Base-by-base conservation (phyloP, 2,888 invertebrate species). In the Dicyrtomina minuta region DNA sequence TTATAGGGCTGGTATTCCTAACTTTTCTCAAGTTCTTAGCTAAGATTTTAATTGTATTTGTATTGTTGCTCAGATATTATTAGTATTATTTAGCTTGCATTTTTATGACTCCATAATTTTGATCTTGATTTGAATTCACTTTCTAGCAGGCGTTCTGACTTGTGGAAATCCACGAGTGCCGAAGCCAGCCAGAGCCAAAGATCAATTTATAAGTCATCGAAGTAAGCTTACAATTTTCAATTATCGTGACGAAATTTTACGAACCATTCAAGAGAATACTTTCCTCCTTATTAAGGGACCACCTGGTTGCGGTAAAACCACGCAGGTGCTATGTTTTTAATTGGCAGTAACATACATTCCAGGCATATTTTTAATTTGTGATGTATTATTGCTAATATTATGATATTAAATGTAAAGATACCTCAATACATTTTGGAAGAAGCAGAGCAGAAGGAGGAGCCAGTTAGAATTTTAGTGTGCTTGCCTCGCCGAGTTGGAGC, bases 401-500 rank as follows among this genome's bases (percentile, higher is more conserved):
- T 22, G 8, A 5, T 59, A 13, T 6, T 46, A 24, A 8, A 20
- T 22, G 15, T 8, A 64, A 26, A 64, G 27, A n/a, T 51, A 24
- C 96, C 97, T 0, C 97, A 98, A 80, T 92, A 90, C 79, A 88
- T 98, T 75, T 82, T 98, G 73, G 93, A 96, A 79, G 86, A 92
- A 62, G 81, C 88, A 84, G 76, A 85, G 83, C 79, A 84, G 80
- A 78, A 84, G 81, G 76, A 86, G 68, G 85, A 85, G 78, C 86
- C 87, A 0, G 91, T 93, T 73, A 87, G 94, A 65, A 90, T 99
- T 97, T 80, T n/a, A n/a, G 95, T 95, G 80, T 94, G 96, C 0
- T 95, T 98, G 82, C 97, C 98, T 0, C 85, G 96, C 56, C 85
- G 96, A 78, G 88, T 98, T 66, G 92, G 96, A 0, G 96, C 96